phyloP scores from a whole-genome alignment of 2,888 invertebrate genomes.

The Spisula subtruncata region DNA sequence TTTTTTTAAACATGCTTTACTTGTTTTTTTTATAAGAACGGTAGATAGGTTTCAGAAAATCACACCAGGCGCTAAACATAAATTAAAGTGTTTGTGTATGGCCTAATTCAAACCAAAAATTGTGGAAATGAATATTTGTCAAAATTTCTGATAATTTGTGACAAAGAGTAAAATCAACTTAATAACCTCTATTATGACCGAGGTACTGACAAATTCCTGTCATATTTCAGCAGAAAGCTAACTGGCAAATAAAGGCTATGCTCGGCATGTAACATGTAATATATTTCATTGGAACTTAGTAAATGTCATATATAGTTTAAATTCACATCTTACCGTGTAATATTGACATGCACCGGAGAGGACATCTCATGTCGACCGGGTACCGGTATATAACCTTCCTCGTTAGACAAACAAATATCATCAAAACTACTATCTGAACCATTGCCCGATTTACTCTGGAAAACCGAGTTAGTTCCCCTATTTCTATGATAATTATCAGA shows the following conservation, averaged over 20 bases:
- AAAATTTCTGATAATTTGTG: too few species aligned
- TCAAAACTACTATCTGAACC: neutral
- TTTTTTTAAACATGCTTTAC: too few species aligned
- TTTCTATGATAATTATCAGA: neutral
- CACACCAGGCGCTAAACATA: too few species aligned
- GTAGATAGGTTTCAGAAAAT: too few species aligned
- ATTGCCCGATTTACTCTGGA: neutral
- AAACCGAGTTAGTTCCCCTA: neutral
- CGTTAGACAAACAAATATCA: neutral
- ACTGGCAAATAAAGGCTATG: too few species aligned
- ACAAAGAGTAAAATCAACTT: too few species aligned
- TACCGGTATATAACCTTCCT: neutral
- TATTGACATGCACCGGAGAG: conserved; percentile 24
- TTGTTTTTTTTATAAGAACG: too few species aligned
- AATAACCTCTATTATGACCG: too few species aligned
- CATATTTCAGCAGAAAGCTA: too few species aligned
- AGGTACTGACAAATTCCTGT: too few species aligned
- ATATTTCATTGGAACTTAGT: neutral
- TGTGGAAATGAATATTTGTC: neutral
- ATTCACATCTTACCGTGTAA: conserved; percentile 28
- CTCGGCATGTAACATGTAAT: too few species aligned
- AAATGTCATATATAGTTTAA: too few species aligned
- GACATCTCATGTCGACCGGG: conserved; percentile 31
- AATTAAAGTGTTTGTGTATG: neutral
- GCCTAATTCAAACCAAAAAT: neutral